Conservation (phyloP, 1,140 invertebrate species). For the Chrysomallon squamiferum region DNA sequence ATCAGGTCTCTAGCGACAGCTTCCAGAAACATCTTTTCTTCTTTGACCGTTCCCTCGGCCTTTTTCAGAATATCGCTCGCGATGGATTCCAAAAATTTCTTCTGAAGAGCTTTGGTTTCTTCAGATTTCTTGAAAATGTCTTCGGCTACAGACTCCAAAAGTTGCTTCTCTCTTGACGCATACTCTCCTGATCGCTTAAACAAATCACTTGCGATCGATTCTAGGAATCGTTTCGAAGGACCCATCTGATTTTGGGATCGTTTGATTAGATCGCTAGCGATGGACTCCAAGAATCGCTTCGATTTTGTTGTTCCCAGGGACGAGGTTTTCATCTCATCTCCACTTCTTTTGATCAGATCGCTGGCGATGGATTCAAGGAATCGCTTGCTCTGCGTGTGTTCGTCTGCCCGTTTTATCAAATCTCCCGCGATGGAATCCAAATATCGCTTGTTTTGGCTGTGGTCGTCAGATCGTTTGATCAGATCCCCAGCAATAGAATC, state of each 20-base stretch:
- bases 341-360: conserved; percentile 5
- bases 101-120: neutral
- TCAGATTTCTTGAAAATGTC: neutral
- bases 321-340: conserved; percentile 4
- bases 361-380: neutral
- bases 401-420: neutral
- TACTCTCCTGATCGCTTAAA: neutral
- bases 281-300: conserved; percentile 10
- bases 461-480: neutral
- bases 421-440: conserved; percentile 16
- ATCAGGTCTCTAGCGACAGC: neutral
- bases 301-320: neutral
- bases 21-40: neutral
- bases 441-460: conserved; percentile 4
- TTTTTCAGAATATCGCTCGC: conserved; percentile 8
- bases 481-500: conserved; percentile 13
- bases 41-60: neutral
- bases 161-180: neutral
- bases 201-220: conserved; percentile 11
- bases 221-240: neutral
- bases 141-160: neutral
- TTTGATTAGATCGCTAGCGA: conserved; percentile 13
- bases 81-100: conserved; percentile 10
- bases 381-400: neutral
- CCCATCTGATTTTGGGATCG: neutral